phyloP scores from a whole-genome alignment of 2,797 vertebrate species.

The Pristis pectinata region DNA sequence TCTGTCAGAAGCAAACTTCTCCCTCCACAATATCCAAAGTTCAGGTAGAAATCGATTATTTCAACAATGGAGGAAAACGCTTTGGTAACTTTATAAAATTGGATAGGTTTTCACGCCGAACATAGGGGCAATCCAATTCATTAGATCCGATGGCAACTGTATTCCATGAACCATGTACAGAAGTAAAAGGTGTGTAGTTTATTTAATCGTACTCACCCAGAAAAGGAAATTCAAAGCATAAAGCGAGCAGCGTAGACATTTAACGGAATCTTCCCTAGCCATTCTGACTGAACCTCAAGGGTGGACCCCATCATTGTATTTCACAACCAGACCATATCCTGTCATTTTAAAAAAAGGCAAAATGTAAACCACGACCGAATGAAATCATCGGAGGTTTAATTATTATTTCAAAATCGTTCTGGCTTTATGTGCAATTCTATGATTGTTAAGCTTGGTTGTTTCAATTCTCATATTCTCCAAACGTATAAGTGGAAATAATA shows the following conservation, averaged over 20 bases:
- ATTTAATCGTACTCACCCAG: slow-evolving; percentile 74
- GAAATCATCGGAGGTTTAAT: slow-evolving; percentile 22
- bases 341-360: slow-evolving; percentile 41
- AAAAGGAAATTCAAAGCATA: slow-evolving; percentile 91
- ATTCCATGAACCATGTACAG: too few relatives aligned
- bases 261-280: slow-evolving; percentile 92
- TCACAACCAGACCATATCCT: slow-evolving; percentile 50
- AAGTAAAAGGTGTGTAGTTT: too few relatives aligned
- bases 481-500: not conserved
- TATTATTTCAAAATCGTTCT: not conserved
- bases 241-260: slow-evolving; percentile 85
- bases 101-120: too few relatives aligned
- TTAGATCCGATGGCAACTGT: not conserved
- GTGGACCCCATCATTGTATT: slow-evolving; percentile 64
- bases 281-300: slow-evolving; percentile 64
- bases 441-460: too few relatives aligned
- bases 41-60: slow-evolving; percentile 22
- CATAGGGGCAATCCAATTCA: not conserved
- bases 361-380: slow-evolving; percentile 43
- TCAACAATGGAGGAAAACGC: not conserved
- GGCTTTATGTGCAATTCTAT: too few relatives aligned
- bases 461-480: not conserved
- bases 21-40: slow-evolving; percentile 3
- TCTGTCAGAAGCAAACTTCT: not conserved
- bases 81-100: not conserved